Percentiles rank a stretch among this genome's conserved stretches.
Evolutionary conservation across 2,113 vertebrate genomes (phyloP).

Genomic region (Lamprotornis superbus): DNA sequence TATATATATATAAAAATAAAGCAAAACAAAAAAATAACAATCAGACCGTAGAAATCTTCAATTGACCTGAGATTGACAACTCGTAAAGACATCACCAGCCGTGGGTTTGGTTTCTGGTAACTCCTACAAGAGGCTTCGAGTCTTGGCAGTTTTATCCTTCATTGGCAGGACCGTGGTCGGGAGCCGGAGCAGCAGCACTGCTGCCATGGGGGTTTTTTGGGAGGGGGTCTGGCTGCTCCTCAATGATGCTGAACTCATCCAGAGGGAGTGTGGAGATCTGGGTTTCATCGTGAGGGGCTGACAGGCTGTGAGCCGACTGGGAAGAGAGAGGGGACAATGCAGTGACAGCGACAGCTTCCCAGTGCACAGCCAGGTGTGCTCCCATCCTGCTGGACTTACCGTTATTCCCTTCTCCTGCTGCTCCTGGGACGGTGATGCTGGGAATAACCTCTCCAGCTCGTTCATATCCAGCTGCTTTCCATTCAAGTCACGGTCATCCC

Average conservation of each 20-base stretch:
- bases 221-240: conserved; percentile 58
- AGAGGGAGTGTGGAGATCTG: conserved; percentile 81
- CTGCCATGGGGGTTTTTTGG: neutral
- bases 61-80: conserved; percentile 90
- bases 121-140: conserved; percentile 32
- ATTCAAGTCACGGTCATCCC: conserved; percentile 60
- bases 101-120: neutral
- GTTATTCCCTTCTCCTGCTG: conserved; percentile 56
- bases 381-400: conserved; percentile 69
- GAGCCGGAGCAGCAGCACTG: neutral
- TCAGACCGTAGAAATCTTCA: conserved; percentile 70
- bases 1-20: conserved; percentile 68
- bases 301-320: conserved; percentile 59
- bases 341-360: neutral
- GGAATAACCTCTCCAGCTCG: conserved; percentile 88
- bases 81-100: conserved; percentile 70
- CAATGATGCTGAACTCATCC: conserved; percentile 78
- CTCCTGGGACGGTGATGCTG: conserved; percentile 41
- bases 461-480: conserved; percentile 80
- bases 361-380: neutral
- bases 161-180: neutral
- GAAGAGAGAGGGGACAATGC: neutral
- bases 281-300: conserved; percentile 69
- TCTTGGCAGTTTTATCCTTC: conserved; percentile 65
- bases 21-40: conserved; percentile 76